These are phyloP conservation scores for Psix sp. DNA, from an alignment of 1,140 invertebrate genomes.

Conservation along the genomic window DNA sequence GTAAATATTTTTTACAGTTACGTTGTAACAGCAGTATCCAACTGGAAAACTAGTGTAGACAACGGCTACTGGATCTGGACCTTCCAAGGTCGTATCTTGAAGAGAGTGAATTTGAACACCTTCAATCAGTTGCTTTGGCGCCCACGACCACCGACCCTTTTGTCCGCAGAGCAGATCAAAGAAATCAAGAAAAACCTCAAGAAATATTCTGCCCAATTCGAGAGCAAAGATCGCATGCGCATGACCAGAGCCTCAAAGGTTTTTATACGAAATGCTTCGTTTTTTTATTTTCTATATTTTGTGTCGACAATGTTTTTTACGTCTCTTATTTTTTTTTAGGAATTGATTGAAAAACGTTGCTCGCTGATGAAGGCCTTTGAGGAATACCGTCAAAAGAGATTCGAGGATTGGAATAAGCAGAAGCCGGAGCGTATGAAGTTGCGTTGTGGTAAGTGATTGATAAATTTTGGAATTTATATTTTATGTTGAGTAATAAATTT, in stretches of 20 bases:
- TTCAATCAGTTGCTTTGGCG: slow-evolving; percentile 98
- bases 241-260: slow-evolving; percentile 95
- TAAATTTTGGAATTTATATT: no score
- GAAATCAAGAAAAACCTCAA: slow-evolving; percentile 99
- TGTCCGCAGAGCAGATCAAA: slow-evolving; percentile 88
- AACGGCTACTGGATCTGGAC: slow-evolving; percentile 98
- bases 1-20: slow-evolving; percentile 79
- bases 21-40: slow-evolving; percentile 95
- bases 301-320: slow-evolving; percentile 10
- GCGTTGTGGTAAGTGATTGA: slow-evolving; percentile 86
- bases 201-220: slow-evolving; percentile 97
- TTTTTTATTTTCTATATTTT: slow-evolving; percentile 7
- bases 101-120: slow-evolving; percentile 90
- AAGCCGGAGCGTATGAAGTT: slow-evolving; percentile 89
- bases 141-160: slow-evolving; percentile 91
- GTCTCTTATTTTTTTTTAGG: slow-evolving; percentile 75
- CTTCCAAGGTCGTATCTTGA: slow-evolving; percentile 93
- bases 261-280: background rate
- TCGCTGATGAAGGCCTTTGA: slow-evolving; percentile 92
- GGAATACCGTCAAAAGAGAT: slow-evolving; percentile 85
- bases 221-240: slow-evolving; percentile 95
- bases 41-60: slow-evolving; percentile 97
- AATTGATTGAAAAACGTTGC: slow-evolving; percentile 95
- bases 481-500: no score
- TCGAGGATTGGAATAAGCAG: slow-evolving; percentile 85